These are phyloP conservation scores for Cygnus buccinator DNA, from an alignment of 2,113 vertebrate species.

Conservation along the genomic window DNA sequence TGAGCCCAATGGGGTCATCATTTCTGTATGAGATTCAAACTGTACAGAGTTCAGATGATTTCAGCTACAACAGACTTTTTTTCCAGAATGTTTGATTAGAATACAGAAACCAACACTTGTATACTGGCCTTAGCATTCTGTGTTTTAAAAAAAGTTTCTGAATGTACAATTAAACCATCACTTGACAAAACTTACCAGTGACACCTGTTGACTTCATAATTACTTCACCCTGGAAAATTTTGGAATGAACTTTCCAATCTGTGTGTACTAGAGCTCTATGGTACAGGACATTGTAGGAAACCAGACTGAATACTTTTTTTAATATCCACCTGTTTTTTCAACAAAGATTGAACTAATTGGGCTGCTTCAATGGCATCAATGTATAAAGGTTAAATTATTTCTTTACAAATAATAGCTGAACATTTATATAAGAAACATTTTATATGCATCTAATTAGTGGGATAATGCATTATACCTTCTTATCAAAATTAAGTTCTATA, in stretches of 20 bases:
- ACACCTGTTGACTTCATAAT: neutral
- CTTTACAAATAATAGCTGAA: neutral
- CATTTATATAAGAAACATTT: neutral
- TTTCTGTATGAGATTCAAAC: neutral
- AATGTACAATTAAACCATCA: neutral
- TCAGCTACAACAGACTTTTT: neutral
- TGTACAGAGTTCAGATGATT: neutral
- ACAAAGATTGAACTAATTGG: neutral
- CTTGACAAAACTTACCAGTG: neutral
- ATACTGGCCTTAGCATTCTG: neutral
- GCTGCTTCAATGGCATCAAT: neutral
- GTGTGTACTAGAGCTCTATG: neutral
- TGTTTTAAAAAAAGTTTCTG: neutral
- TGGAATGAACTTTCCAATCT: neutral
- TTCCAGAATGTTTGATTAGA: neutral
- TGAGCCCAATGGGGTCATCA: neutral
- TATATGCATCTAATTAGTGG: neutral
- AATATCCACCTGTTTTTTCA: neutral
- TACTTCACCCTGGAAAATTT: neutral
- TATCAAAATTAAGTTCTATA: neutral
- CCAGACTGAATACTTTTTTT: neutral
- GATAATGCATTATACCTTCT: neutral
- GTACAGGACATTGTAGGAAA: neutral
- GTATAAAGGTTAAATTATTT: neutral
- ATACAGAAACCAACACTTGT: neutral